Percentiles rank a stretch among this genome's conserved stretches.
Evolutionary conservation across 2,797 vertebrate genomes (phyloP).

Genomic region (Microchirus variegatus): DNA sequence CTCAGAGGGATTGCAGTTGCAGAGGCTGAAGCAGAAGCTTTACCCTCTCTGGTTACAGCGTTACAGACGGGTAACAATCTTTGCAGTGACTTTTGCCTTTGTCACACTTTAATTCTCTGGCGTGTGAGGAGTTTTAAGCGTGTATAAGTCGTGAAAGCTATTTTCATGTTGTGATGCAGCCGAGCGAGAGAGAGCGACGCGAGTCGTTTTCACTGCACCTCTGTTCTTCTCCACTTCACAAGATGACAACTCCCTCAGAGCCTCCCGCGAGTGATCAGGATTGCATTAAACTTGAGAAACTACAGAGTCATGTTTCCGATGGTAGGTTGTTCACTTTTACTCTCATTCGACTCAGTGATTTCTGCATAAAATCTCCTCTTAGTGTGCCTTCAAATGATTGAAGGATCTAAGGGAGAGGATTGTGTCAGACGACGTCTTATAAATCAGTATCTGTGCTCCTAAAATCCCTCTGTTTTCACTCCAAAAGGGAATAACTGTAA

Average conservation of each 20-base stretch:
- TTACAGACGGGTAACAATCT: slow-evolving; percentile 46
- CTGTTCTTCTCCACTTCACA: slow-evolving; percentile 4
- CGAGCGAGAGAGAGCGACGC: background rate
- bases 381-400: too few species aligned
- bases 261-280: slow-evolving; percentile 24
- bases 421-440: too few species aligned
- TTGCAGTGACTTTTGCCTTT: slow-evolving; percentile 6
- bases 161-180: background rate
- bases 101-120: too few species aligned
- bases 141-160: background rate
- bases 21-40: slow-evolving; percentile 38
- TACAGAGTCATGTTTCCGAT: slow-evolving; percentile 15
- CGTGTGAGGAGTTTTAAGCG: too few species aligned
- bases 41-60: too few species aligned
- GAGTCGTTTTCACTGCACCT: background rate
- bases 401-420: too few species aligned
- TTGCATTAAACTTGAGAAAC: slow-evolving; percentile 19
- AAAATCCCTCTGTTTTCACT: too few species aligned
- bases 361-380: too few species aligned
- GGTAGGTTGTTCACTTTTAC: slow-evolving; percentile 34
- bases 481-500: background rate
- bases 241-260: slow-evolving; percentile 49
- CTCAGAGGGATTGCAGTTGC: slow-evolving; percentile 30
- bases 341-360: too few species aligned
- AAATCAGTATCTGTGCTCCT: background rate